Base-by-base conservation (phyloP, 2,888 invertebrate genomes). In the Patella depressa region DNA sequence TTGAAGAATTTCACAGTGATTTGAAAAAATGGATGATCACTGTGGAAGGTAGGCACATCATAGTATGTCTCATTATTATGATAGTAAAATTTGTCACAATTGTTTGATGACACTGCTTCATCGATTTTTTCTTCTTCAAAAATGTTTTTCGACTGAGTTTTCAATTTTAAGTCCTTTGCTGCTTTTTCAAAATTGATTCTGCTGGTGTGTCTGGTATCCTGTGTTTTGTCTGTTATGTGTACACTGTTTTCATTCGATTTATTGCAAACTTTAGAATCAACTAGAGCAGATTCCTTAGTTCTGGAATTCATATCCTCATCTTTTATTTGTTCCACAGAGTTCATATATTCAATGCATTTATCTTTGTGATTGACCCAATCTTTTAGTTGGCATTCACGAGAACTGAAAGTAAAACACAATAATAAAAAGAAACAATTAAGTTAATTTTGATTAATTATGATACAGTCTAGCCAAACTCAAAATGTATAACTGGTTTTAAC, bases 1-100 rank as follows among this genome's bases (percentile, higher is more conserved):
- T 85, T 88, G 76, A 87, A 84, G 59, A 81, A 83, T 83, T 85
- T 89, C 3, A 89, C 84, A 14, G 78, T 81, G 5, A 89, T 80
- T 45, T 80, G 74, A 74, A 72, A 78, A 15, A 45, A 59, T 71
- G 83, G 80, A 24, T 81, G 75, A 5, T 72, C 74, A 29, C 72
- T 71, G 45, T 84, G 78, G 12, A 85, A 53, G 7, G 78, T 81
- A 45, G 87, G 88, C 11, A 85, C 73, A 76, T 87, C 87, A 71
- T 75, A 81, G 54, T 78, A 75, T 71, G 78, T 75, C 70, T 82
- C 77, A 78, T 83, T 81, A 14, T 79, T 77, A 72, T 72, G 76
- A 55, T 84, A 45, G 73, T 84, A 85, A 53, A 75, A 73, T 53
- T 45, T 24, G 9, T 53, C 15, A 3, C 79, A 76, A 57, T 72